These are phyloP conservation scores for Drymodes brunneopygia DNA, from an alignment of 2,113 vertebrate species.

Conservation along the genomic window DNA sequence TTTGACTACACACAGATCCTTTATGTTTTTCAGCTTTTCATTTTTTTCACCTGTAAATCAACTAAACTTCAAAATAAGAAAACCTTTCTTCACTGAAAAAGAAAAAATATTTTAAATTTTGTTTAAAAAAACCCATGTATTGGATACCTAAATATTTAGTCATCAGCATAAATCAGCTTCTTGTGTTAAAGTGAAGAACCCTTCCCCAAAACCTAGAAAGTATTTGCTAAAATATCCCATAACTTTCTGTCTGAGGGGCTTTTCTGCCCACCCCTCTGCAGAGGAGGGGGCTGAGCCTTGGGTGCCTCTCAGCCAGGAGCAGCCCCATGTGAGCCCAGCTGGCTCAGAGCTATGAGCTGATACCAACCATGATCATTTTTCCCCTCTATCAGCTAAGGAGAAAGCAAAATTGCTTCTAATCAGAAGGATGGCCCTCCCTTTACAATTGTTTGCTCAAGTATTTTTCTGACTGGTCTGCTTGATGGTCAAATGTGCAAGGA, in stretches of 20 bases:
- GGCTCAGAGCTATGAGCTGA: not conserved
- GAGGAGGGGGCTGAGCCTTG: not conserved
- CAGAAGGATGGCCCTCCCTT: not conserved
- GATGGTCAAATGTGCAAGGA: conserved; percentile 20
- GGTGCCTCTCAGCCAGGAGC: not conserved
- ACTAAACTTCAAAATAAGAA: not conserved
- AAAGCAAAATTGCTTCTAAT: not conserved
- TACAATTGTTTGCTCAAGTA: not conserved
- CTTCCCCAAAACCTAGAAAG: not conserved
- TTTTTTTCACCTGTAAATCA: not conserved
- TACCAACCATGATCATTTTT: not conserved
- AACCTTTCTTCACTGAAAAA: not conserved
- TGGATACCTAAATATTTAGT: not conserved
- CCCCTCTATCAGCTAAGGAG: not conserved
- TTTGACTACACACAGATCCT: not conserved
- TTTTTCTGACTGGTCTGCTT: conserved; percentile 24
- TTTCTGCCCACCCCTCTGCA: not conserved
- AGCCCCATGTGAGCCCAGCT: not conserved
- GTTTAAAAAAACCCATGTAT: not conserved
- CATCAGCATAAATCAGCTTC: not conserved
- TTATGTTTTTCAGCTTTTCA: not conserved
- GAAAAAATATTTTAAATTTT: not conserved
- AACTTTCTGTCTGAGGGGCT: not conserved
- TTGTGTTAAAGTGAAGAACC: not conserved
- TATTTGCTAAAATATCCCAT: not conserved